These are phyloP conservation scores for Erebia ligea DNA, from an alignment of 2,888 invertebrate species.

Conservation along the genomic window DNA sequence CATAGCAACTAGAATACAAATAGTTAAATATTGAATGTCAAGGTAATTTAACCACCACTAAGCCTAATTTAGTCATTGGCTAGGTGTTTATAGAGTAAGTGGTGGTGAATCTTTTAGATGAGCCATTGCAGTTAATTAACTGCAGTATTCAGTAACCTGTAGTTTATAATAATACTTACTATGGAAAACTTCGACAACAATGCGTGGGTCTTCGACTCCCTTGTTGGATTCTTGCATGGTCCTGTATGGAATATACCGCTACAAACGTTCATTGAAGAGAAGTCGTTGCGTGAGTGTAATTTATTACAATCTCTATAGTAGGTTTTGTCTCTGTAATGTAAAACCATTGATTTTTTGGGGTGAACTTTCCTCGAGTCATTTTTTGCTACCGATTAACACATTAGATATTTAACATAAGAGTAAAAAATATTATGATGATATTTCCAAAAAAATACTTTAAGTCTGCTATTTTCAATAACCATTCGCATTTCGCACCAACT, in stretches of 20 bases:
- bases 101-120: not conserved
- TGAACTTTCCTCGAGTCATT: not conserved
- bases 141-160: slow-evolving; percentile 14
- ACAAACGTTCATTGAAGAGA: slow-evolving; percentile 95
- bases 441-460: too few relatives aligned
- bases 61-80: slow-evolving; percentile 29
- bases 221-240: slow-evolving; percentile 95
- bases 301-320: too few relatives aligned
- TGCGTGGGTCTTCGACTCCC: slow-evolving; percentile 95
- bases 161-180: slow-evolving; percentile 8
- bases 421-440: too few relatives aligned
- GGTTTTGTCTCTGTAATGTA: not conserved
- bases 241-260: slow-evolving; percentile 96
- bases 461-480: not conserved
- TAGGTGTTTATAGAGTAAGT: slow-evolving; percentile 11
- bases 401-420: too few relatives aligned
- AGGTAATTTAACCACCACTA: slow-evolving; percentile 30
- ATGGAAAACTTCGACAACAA: slow-evolving; percentile 83
- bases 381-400: too few relatives aligned
- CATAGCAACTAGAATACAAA: slow-evolving; percentile 49
- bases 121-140: not conserved
- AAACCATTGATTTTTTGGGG: not conserved
- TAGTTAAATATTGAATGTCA: slow-evolving; percentile 45
- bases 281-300: slow-evolving; percentile 90
- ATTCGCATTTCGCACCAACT: too few relatives aligned